Conservation (phyloP, 2,113 vertebrate species). For the Columba janthina region DNA sequence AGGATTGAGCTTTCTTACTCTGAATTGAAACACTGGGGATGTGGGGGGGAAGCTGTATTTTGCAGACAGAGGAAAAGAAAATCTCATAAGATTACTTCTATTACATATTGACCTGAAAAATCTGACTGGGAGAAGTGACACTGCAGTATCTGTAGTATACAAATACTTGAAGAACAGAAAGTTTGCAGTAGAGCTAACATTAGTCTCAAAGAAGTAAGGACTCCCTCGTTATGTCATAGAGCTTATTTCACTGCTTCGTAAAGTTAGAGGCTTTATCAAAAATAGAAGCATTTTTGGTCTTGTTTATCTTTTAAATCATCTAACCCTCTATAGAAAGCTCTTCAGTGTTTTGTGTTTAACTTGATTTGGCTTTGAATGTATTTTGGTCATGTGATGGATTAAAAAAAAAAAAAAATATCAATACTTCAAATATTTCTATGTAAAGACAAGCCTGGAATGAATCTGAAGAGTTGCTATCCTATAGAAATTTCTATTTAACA, state of each 20-base stretch:
- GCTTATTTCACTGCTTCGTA: background rate
- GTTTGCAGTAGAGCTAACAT: background rate
- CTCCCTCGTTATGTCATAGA: background rate
- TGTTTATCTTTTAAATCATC: background rate
- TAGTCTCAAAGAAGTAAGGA: background rate
- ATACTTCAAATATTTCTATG: background rate
- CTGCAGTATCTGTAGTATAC: background rate
- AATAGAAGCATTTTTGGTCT: background rate
- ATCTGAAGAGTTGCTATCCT: background rate
- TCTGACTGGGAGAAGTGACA: background rate
- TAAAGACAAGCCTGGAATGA: background rate
- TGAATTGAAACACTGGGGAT: background rate
- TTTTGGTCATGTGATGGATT: background rate
- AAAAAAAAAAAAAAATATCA: background rate
- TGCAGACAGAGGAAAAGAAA: background rate
- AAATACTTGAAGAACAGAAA: background rate
- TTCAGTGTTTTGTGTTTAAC: background rate
- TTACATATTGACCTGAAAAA: background rate
- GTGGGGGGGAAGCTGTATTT: background rate
- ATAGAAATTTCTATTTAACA: background rate
- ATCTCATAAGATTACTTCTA: background rate
- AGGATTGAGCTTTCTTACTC: background rate
- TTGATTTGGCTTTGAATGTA: background rate
- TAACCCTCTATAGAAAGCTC: background rate
- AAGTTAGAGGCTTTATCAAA: background rate